Conservation (phyloP, 2,888 invertebrate genomes). For the Calliopum simillimum region DNA sequence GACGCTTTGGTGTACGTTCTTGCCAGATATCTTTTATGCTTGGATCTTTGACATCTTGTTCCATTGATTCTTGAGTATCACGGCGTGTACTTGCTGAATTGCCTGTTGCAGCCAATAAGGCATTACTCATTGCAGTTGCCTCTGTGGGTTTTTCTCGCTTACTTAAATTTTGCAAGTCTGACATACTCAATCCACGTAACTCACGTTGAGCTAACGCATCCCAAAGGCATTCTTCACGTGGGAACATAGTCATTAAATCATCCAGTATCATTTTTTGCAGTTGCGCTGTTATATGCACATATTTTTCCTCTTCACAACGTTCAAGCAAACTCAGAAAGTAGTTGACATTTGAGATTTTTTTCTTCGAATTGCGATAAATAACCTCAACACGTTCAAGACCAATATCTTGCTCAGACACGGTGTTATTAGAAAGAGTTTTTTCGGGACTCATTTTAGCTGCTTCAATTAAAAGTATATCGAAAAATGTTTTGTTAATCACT, state of each 20-base stretch:
- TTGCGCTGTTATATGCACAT: slow-evolving; percentile 70
- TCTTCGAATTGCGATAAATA: slow-evolving; percentile 73
- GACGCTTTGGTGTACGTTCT: slow-evolving; percentile 62
- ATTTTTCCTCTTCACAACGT: slow-evolving; percentile 69
- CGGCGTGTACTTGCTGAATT: slow-evolving; percentile 15
- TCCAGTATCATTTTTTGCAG: slow-evolving; percentile 71
- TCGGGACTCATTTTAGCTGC: slow-evolving; percentile 51
- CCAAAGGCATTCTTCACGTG: slow-evolving; percentile 72
- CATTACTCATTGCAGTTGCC: neutral
- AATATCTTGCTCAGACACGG: slow-evolving; percentile 53
- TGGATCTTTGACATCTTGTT: slow-evolving; percentile 38
- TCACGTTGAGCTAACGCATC: slow-evolving; percentile 73
- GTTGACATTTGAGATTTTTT: slow-evolving; percentile 70
- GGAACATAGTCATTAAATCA: slow-evolving; percentile 69
- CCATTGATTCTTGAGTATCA: slow-evolving; percentile 38
- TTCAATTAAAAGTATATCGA: slow-evolving; percentile 67
- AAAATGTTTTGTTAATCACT: slow-evolving; percentile 78
- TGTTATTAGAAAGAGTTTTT: slow-evolving; percentile 68
- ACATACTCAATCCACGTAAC: slow-evolving; percentile 67
- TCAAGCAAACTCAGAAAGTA: slow-evolving; percentile 73
- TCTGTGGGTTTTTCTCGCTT: neutral
- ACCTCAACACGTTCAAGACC: slow-evolving; percentile 71
- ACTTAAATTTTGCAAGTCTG: slow-evolving; percentile 46
- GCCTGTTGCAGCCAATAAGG: neutral
- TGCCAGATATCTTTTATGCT: slow-evolving; percentile 45